Base-by-base conservation (phyloP, 1,140 invertebrate genomes). In the Cotesia vestalis region DNA sequence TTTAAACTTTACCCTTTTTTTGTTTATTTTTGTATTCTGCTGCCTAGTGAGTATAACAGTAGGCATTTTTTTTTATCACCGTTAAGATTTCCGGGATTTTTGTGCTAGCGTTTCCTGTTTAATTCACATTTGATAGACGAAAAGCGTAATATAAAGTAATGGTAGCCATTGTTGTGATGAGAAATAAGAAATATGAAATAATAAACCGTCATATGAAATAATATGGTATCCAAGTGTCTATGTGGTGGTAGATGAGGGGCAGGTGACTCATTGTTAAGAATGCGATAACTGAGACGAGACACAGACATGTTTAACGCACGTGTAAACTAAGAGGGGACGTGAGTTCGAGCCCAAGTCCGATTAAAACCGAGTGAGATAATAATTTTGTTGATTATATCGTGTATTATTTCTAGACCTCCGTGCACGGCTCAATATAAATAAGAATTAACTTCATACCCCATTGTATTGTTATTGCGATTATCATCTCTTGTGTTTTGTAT, bases 351-450 rank as follows among this genome's bases (percentile, higher is more conserved):
- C 27, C 27, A 27, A 27, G 27, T 27, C 27, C 27, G 27, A 27
- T 27, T 27, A 27, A 27, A 27, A 2, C 27, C 1, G 27, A 27
- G 57, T 27, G 20, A 59, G 8, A 59, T 59, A 59, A 59, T 46
- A 46, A 46, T 46, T 59, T 59, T 59, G 57, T 27, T 11, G 14
- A 59, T 59, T 59, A 20, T 59, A 59, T 59, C 20, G 57, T 59
- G 4, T 11, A 59, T 46, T 46, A 46, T 59, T 59, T 59, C 20
- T 8, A 27, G 57, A 59, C 20, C 20, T 27, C 14, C 5, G 27
- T 27, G 27, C 27, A 34, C 8, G 14, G 57, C 27, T 4, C 27
- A 59, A 59, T 27, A 27, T 27, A 27, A 27, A 27, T 59, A 59
- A 59, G 40, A 59, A 59, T 59, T 35, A 27, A 59, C 35, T 59